phyloP scores from a whole-genome alignment of 1,140 invertebrate genomes.

The Pogonognathellus flavescens region DNA sequence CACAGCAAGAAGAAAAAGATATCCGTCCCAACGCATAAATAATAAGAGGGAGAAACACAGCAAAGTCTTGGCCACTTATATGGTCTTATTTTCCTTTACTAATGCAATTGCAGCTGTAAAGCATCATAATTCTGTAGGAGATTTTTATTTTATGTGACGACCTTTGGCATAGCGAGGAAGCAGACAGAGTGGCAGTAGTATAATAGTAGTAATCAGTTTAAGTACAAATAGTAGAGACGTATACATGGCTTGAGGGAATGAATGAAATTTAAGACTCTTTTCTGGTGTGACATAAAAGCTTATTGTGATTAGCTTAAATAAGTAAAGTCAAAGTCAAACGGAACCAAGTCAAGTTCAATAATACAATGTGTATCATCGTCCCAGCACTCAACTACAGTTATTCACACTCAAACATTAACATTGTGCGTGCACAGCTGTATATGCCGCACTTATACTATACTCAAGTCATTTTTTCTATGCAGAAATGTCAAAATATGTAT shows the following conservation, averaged over 20 bases:
- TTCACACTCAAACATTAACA: no score
- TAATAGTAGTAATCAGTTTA: not conserved
- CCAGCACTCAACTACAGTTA: no score
- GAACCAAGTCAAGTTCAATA: no score
- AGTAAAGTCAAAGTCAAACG: no score
- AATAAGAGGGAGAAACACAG: conserved; percentile 26
- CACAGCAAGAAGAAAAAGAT: not conserved
- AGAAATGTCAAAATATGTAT: no score
- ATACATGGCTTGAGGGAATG: not conserved
- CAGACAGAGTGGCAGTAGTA: no score
- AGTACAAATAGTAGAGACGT: not conserved
- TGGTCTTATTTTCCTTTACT: conserved; percentile 30
- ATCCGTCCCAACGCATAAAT: conserved; percentile 34
- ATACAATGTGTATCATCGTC: no score
- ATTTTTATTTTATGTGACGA: no score
- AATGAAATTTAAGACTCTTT: conserved; percentile 29
- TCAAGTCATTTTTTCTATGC: no score
- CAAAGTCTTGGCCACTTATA: conserved; percentile 6
- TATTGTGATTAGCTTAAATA: conserved; percentile 9
- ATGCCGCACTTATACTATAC: no score
- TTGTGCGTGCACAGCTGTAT: no score
- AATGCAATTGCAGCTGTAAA: conserved; percentile 38
- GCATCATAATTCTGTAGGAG: not conserved
- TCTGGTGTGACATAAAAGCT: conserved; percentile 2
- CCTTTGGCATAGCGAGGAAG: no score